Conservation (phyloP, 2,797 vertebrate species). For the Alectoris magna region DNA sequence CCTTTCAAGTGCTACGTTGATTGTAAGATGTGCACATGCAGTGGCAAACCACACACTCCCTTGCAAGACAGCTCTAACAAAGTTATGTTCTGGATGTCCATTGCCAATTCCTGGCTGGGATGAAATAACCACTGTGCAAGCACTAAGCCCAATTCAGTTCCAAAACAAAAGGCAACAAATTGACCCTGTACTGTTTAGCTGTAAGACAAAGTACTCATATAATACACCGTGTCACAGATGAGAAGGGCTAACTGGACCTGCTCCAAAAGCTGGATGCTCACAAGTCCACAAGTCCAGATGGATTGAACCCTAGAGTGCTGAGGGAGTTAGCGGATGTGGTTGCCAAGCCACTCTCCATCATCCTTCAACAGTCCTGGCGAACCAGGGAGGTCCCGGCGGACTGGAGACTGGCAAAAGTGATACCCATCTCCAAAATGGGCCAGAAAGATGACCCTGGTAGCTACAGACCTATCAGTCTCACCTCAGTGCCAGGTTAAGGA, state of each 20-base stretch:
- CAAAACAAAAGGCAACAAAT: neutral
- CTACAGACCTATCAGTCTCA: no score
- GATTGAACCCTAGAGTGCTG: no score
- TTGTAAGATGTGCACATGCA: neutral
- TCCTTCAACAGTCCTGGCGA: no score
- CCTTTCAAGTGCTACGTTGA: neutral
- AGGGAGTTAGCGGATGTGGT: no score
- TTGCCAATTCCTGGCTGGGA: neutral
- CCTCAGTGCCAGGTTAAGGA: no score
- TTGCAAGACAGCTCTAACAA: neutral
- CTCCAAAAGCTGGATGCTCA: no score
- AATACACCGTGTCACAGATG: neutral
- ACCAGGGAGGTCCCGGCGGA: no score
- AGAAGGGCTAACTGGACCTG: neutral
- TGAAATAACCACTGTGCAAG: neutral
- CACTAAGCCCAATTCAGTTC: neutral
- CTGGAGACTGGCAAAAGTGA: no score
- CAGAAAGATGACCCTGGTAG: no score
- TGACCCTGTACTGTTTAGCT: neutral
- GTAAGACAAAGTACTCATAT: fast-evolving
- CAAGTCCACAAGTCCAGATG: no score
- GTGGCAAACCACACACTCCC: slow-evolving; percentile 2
- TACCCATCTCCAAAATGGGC: no score
- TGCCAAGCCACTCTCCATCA: no score
- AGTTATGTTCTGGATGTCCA: neutral